Evolutionary conservation across 2,113 vertebrate species (phyloP).

Genomic region (Chloebia gouldiae): DNA sequence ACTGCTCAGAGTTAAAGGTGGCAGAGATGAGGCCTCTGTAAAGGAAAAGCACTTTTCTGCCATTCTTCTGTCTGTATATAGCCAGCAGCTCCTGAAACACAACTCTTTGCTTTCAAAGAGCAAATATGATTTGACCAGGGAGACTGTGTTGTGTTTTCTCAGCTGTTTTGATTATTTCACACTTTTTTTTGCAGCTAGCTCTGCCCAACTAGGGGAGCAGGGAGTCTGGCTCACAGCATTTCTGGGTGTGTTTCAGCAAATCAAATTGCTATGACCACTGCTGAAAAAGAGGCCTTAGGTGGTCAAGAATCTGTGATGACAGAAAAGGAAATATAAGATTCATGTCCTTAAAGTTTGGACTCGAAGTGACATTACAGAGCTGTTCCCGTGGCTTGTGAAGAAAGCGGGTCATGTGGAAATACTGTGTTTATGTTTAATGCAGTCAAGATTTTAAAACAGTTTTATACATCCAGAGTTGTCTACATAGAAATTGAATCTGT

Average conservation of each 20-base stretch:
- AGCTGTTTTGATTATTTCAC: constrained; percentile 58
- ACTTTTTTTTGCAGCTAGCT: not conserved
- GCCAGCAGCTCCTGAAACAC: not conserved
- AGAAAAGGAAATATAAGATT: constrained; percentile 54
- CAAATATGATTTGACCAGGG: constrained; percentile 22
- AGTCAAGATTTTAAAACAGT: not conserved
- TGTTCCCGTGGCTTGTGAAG: constrained; percentile 42
- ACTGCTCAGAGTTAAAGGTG: not conserved
- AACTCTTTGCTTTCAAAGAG: not conserved
- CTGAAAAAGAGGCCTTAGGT: constrained; percentile 7
- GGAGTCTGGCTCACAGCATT: not conserved
- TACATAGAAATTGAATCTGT: constrained; percentile 5
- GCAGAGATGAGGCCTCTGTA: not conserved
- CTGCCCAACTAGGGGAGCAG: not conserved
- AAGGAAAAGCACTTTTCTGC: not conserved
- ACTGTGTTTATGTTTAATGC: constrained; percentile 1
- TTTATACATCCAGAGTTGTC: not conserved
- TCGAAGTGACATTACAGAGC: constrained; percentile 40
- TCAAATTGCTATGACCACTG: not conserved
- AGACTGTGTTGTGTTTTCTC: constrained; percentile 43
- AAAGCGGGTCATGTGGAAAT: not conserved
- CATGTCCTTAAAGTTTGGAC: constrained; percentile 45
- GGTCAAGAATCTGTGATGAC: constrained; percentile 38
- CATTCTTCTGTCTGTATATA: not conserved
- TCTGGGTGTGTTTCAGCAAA: not conserved